Evolutionary conservation across 2,888 invertebrate genomes (phyloP).

Genomic region (Axea sp.): DNA sequence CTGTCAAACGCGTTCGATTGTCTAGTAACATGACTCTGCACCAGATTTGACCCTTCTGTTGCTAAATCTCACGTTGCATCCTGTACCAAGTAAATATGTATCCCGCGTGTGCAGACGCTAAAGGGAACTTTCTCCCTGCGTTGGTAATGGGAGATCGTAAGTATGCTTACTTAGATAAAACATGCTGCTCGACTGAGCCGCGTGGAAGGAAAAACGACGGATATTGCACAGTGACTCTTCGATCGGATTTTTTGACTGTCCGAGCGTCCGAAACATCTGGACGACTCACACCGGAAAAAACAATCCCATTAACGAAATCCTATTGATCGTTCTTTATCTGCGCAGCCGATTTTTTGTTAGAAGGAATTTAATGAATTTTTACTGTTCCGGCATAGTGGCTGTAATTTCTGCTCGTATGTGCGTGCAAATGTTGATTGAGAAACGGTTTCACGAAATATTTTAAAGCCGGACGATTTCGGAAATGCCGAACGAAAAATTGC

Average conservation of each 20-base stretch:
- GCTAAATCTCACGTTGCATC: constrained; percentile 54
- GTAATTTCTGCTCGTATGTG: constrained; percentile 17
- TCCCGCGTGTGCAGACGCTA: constrained; percentile 26
- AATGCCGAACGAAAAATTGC: constrained; percentile 16
- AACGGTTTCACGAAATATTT: constrained; percentile 34
- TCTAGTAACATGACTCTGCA: constrained; percentile 61
- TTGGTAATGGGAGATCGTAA: constrained; percentile 55
- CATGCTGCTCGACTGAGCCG: constrained; percentile 30
- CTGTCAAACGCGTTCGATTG: constrained; percentile 59
- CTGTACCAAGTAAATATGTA: constrained; percentile 45
- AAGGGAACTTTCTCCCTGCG: constrained; percentile 7
- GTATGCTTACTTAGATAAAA: constrained; percentile 62
- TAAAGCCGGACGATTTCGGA: constrained; percentile 33
- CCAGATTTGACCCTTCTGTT: constrained; percentile 46
- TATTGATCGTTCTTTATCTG: constrained; percentile 54
- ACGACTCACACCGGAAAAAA: constrained; percentile 58
- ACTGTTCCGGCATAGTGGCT: constrained; percentile 27
- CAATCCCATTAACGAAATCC: constrained; percentile 64
- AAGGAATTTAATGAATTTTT: constrained; percentile 58
- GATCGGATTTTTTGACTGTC: constrained; percentile 48
- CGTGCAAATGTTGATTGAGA: constrained; percentile 31
- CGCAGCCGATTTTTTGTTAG: constrained; percentile 24
- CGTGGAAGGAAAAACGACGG: constrained; percentile 27
- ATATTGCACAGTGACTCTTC: constrained; percentile 48
- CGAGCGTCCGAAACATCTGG: constrained; percentile 57